A percentile compares a stretch with the other conserved stretches of the same genome.
Conservation (phyloP, 2,888 invertebrate species). For the Parnassius smintheus region DNA sequence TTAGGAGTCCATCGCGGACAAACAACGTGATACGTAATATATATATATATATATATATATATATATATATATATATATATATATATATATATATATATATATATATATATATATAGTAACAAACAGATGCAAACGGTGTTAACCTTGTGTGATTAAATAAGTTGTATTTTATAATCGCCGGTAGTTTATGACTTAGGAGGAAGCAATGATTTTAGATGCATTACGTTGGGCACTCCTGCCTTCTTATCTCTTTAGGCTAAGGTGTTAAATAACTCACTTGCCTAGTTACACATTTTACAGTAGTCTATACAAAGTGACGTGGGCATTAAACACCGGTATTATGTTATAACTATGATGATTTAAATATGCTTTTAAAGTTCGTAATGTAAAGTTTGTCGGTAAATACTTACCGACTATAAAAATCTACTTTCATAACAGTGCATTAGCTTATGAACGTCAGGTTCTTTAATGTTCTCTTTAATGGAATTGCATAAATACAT, state of each 20-base stretch:
- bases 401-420: background rate
- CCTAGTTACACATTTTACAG: constrained; percentile 6
- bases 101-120: too few species aligned
- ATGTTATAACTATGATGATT: too few species aligned
- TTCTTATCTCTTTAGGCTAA: constrained; percentile 16
- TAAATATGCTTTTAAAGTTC: too few species aligned
- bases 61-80: too few species aligned
- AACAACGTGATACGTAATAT: too few species aligned
- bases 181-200: constrained; percentile 2
- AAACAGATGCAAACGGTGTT: too few species aligned
- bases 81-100: too few species aligned
- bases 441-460: constrained; percentile 1
- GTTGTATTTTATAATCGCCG: constrained; percentile 1
- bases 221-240: constrained; percentile 9
- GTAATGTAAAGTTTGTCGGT: too few species aligned
- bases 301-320: background rate
- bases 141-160: too few species aligned
- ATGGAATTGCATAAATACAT: constrained; percentile 12
- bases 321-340: background rate
- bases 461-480: constrained; percentile 7
- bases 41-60: too few species aligned
- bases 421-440: background rate
- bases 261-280: constrained; percentile 9
- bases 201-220: constrained; percentile 18
- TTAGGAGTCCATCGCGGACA: too few species aligned